Percentiles rank a stretch among this genome's conserved stretches.
Conservation (phyloP, 2,113 vertebrate genomes). For the Brevimyrus niger region DNA sequence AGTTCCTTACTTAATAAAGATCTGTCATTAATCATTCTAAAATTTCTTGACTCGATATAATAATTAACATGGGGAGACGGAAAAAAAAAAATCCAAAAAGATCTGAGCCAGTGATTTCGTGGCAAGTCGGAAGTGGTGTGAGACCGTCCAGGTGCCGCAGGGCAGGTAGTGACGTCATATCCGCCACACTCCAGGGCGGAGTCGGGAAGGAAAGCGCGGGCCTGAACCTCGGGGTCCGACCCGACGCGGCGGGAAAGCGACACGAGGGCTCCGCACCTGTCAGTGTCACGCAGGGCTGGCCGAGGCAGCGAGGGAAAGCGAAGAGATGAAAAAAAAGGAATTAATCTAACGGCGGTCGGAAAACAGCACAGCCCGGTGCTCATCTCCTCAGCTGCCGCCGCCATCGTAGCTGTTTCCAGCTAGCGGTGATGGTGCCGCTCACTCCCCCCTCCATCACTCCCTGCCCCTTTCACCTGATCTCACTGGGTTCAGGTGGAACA, state of each 20-base stretch:
- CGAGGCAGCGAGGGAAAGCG: conserved; percentile 34
- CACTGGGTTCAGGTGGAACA: conserved; percentile 42
- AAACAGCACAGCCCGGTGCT: conserved; percentile 42
- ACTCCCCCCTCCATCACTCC: conserved; percentile 34
- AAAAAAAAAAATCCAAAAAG: conserved; percentile 31
- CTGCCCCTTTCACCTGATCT: conserved; percentile 44
- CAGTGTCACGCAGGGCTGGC: conserved; percentile 51
- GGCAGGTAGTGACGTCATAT: conserved; percentile 12
- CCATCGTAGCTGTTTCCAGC: neutral
- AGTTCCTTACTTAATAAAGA: conserved; percentile 43
- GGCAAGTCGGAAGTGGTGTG: conserved; percentile 34
- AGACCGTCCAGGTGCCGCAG: conserved; percentile 47
- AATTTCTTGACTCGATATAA: conserved; percentile 53
- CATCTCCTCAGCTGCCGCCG: conserved; percentile 29
- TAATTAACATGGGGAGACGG: conserved; percentile 45
- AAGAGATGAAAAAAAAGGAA: conserved; percentile 49
- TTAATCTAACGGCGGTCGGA: conserved; percentile 40
- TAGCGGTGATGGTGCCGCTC: neutral
- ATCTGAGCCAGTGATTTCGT: conserved; percentile 48
- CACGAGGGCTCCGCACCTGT: conserved; percentile 37
- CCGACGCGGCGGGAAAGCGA: conserved; percentile 41
- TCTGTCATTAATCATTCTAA: conserved; percentile 55
- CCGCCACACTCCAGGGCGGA: neutral
- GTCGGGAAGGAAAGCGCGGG: conserved; percentile 2
- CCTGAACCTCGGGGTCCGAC: conserved; percentile 32